Evolutionary conservation across 2,797 vertebrate species (phyloP), one percentile per base, ranked within the genome.

Genomic region (Clarias pachynema): DNA sequence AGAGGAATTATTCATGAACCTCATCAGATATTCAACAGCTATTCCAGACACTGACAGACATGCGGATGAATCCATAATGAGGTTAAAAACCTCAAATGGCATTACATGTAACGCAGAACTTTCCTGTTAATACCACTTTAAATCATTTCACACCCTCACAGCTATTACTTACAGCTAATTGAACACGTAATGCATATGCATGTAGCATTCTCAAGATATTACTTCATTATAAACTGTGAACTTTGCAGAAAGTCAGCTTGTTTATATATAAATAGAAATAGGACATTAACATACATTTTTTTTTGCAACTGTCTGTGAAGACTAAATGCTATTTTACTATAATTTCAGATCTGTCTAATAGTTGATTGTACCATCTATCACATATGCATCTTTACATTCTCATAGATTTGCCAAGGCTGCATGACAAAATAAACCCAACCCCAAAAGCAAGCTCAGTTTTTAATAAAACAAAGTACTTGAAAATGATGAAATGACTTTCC

Each of bases 11-110:
- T 83, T 73, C 56, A 83, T 83, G 57, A 73, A 63, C 1, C 34
- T 83, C 53, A 62, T 82, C 68, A 73, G 81, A 72, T 83, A 83
- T 83, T 72, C 56, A 83, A 16, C 34, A 62, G 34, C 69, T 70
- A 49, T 83, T 44, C 57, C 69, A 72, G 69, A 83, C 69, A 83
- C 62, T 80, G 62, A 53, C 34, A 73, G 56, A 57, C 69, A 60
- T 72, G 69, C 59, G 57, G 53, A 20, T 62, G 81, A 83, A 83
- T 83, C 9, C 81, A 62, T 60, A 73, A 83, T 83, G 57, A 60
- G 68, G 57, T 72, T 62, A 60, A 83, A 53, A 82, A 60, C 56
- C 69, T 37, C 69, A 73, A 49, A 62, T 73, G 69, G 12, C 69
- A 83, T 44, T 83, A 73, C 34, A 40, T 57, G 57, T 57, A 73